Conservation (phyloP, 2,797 vertebrate genomes). For the Enteromius unitaeniatus region DNA sequence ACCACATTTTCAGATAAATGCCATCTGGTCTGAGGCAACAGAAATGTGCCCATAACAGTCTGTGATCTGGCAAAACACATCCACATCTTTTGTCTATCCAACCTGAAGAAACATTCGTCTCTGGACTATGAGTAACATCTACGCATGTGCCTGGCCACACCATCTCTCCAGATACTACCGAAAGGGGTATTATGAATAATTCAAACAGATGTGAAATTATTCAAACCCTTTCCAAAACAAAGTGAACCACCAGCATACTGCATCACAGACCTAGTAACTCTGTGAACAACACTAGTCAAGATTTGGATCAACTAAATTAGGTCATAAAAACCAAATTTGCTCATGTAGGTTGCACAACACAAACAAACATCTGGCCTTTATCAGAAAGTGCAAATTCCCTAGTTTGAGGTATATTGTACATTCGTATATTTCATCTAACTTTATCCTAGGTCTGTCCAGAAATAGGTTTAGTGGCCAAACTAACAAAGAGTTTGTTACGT, state of each 20-base stretch:
- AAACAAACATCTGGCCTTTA: not conserved
- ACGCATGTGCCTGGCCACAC: not conserved
- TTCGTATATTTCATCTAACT: conserved; percentile 1
- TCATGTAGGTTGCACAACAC: not conserved
- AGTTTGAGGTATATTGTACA: not conserved
- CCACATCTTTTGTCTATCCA: not conserved
- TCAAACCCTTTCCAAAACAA: conserved; percentile 18
- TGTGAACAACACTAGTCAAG: not conserved
- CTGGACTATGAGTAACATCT: not conserved
- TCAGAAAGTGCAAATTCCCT: not conserved
- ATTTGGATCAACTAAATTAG: conserved; percentile 15
- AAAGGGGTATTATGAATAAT: conserved; percentile 50
- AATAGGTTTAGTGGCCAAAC: not conserved
- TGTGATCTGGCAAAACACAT: conserved; percentile 1
- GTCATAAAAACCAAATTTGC: not conserved
- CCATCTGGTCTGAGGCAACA: not conserved
- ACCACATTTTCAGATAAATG: not conserved
- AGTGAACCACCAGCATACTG: not conserved
- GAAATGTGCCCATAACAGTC: not conserved
- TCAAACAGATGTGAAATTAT: conserved; percentile 54
- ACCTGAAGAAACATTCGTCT: not conserved
- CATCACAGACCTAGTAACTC: not conserved
- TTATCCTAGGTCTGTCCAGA: too few species aligned
- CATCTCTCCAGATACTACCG: conserved; percentile 3
- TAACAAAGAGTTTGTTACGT: not conserved